Evolutionary conservation across 2,797 vertebrate genomes (phyloP).

Genomic region (Myotis daubentonii): DNA sequence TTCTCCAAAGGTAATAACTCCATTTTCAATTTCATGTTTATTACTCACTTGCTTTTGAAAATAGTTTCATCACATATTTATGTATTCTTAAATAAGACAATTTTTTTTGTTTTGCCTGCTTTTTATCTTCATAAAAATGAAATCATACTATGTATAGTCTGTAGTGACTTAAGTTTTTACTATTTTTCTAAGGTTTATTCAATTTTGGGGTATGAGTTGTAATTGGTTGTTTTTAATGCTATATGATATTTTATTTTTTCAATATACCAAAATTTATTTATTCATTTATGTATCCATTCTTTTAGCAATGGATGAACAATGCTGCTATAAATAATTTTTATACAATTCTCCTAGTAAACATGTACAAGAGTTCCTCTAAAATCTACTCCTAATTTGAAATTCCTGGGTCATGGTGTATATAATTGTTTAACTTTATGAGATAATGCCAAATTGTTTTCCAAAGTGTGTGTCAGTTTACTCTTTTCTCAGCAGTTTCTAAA

Average conservation of each 20-base stretch:
- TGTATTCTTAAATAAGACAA: neutral
- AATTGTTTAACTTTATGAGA: neutral
- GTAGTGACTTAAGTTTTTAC: neutral
- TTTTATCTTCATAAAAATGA: neutral
- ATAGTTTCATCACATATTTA: neutral
- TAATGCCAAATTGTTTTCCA: neutral
- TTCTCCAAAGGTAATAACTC: neutral
- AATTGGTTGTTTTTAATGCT: conserved; percentile 21
- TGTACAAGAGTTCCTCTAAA: conserved; percentile 9
- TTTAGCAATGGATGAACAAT: neutral
- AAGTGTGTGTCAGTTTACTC: neutral
- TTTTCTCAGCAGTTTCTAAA: neutral
- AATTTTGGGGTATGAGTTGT: neutral
- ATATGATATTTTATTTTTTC: neutral
- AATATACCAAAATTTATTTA: neutral
- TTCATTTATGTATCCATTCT: neutral
- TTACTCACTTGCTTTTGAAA: neutral
- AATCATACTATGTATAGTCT: neutral
- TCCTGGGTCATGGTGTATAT: neutral
- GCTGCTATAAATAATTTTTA: neutral
- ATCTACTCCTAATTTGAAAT: neutral
- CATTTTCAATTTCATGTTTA: neutral
- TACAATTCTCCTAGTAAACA: neutral
- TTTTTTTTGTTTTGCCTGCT: neutral
- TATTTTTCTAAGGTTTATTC: neutral